Conservation (phyloP, 2,888 invertebrate genomes). For the Mylabris sibirica region DNA sequence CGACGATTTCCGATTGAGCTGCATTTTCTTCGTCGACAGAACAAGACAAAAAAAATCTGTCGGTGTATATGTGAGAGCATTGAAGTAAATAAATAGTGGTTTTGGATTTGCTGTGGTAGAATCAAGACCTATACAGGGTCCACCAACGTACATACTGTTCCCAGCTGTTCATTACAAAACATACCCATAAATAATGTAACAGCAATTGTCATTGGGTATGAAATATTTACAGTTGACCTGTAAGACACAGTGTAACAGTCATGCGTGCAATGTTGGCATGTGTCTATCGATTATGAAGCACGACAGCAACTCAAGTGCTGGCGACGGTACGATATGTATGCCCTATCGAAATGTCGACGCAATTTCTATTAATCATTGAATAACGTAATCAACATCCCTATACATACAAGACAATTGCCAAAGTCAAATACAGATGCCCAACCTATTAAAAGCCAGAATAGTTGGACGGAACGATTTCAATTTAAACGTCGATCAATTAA, state of each 20-base stretch:
- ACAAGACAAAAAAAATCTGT: too few relatives aligned
- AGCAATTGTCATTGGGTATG: slow-evolving; percentile 36
- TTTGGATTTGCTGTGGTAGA: background rate
- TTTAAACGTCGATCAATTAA: background rate
- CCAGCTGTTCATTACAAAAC: slow-evolving; percentile 14
- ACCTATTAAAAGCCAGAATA: too few relatives aligned
- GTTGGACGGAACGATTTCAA: too few relatives aligned
- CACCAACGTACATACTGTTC: background rate
- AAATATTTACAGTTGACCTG: slow-evolving; percentile 47
- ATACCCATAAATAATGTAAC: slow-evolving; percentile 26
- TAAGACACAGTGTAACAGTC: slow-evolving; percentile 43
- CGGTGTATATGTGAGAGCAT: background rate
- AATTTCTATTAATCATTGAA: slow-evolving; percentile 45
- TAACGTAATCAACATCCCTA: slow-evolving; percentile 44
- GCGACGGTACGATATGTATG: slow-evolving; percentile 17
- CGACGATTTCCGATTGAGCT: background rate
- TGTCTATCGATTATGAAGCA: slow-evolving; percentile 46
- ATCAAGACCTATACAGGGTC: background rate
- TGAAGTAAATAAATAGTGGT: background rate
- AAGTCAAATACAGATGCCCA: background rate
- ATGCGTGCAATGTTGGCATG: slow-evolving; percentile 43
- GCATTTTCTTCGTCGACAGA: background rate
- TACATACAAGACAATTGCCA: slow-evolving; percentile 20
- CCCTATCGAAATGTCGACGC: slow-evolving; percentile 42
- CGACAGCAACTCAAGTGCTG: slow-evolving; percentile 38